phyloP scores from a whole-genome alignment of 1,140 invertebrate genomes.

The Apis dorsata region DNA sequence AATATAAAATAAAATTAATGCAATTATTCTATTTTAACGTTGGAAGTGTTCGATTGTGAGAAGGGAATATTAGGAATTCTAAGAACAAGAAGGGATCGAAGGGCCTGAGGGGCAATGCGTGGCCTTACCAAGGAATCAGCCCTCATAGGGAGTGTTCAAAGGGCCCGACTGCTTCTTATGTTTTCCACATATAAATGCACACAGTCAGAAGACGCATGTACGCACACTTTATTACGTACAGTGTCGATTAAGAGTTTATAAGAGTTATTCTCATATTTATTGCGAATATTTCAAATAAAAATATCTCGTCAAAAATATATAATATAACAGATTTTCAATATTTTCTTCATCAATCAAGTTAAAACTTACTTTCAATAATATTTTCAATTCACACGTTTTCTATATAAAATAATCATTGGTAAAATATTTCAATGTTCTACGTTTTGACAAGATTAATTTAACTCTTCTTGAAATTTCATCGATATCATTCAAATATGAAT shows the following conservation, averaged over 20 bases:
- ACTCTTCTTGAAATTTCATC: background rate
- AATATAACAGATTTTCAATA: background rate
- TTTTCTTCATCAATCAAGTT: background rate
- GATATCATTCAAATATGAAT: background rate
- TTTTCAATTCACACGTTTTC: background rate
- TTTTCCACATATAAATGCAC: conserved; percentile 33
- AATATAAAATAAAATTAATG: background rate
- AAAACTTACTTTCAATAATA: background rate
- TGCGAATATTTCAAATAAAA: background rate
- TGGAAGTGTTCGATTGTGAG: background rate
- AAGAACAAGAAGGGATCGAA: conserved; percentile 62
- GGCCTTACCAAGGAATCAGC: conserved; percentile 76
- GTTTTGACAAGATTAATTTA: background rate
- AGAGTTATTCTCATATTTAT: background rate
- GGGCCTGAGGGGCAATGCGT: conserved; percentile 76
- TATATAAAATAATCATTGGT: background rate
- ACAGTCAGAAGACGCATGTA: conserved; percentile 28
- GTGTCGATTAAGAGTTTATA: conserved; percentile 19
- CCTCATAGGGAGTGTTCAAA: conserved; percentile 72
- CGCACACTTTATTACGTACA: conserved; percentile 40
- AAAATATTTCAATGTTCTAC: background rate
- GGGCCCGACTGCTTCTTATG: conserved; percentile 64
- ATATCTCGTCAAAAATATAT: background rate
- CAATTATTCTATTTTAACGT: background rate
- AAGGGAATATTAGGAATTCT: background rate